These are phyloP conservation scores for Halictus rubicundus DNA, from an alignment of 1,140 invertebrate species.

Conservation along the genomic window DNA sequence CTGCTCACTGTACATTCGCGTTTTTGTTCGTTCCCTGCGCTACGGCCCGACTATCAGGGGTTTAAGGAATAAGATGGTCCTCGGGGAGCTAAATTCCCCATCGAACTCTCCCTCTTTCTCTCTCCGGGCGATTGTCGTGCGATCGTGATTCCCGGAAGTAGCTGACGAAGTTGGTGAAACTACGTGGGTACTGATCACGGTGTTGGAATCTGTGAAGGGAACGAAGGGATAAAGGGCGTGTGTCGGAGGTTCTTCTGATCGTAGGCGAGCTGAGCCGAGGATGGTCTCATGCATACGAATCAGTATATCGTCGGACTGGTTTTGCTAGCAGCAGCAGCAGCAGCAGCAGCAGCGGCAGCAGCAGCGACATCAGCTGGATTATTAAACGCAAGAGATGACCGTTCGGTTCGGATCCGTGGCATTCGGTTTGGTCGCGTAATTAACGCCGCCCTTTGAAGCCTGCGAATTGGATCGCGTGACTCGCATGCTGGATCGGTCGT, in stretches of 20 bases:
- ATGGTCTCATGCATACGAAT: not conserved
- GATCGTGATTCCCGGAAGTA: not conserved
- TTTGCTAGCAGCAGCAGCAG: not conserved
- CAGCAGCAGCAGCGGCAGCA: no score
- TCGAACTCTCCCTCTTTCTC: no score
- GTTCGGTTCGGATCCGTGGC: not conserved
- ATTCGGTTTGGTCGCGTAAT: not conserved
- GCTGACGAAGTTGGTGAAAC: not conserved
- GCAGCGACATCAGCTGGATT: not conserved
- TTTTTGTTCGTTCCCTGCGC: no score
- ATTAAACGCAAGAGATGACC: not conserved
- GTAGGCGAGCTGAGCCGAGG: no score
- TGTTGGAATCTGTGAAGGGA: not conserved
- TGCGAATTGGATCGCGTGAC: not conserved
- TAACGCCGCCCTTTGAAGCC: not conserved
- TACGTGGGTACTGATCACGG: not conserved
- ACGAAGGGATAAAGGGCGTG: no score
- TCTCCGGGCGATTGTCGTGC: no score
- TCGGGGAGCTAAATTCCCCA: no score
- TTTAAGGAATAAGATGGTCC: no score
- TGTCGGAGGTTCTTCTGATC: not conserved
- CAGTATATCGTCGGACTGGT: not conserved
- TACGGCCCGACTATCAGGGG: no score
- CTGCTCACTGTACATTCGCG: no score
- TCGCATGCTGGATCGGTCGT: not conserved